These are phyloP conservation scores for Drosophila flavopinicola DNA, from an alignment of 2,888 invertebrate genomes.

Conservation along the genomic window DNA sequence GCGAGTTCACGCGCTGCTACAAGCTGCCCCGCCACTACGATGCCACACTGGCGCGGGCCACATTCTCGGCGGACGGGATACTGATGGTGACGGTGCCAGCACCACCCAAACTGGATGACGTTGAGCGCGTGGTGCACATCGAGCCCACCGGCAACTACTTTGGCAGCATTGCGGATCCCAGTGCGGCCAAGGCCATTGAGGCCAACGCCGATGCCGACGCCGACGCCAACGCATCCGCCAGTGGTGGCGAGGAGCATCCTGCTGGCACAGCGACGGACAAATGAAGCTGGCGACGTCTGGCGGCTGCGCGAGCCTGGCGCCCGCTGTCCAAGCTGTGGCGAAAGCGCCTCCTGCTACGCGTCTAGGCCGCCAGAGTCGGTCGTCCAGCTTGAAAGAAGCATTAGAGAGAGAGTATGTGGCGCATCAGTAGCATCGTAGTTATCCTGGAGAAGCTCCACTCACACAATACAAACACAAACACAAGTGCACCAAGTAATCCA, in stretches of 20 bases:
- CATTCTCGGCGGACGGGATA: constrained; percentile 82
- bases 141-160: constrained; percentile 79
- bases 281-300: constrained; percentile 76
- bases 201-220: too few relatives aligned
- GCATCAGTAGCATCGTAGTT: constrained; percentile 6
- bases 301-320: constrained; percentile 63
- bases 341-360: constrained; percentile 46
- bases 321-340: constrained; percentile 43
- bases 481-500: constrained; percentile 31
- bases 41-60: constrained; percentile 79
- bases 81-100: constrained; percentile 82
- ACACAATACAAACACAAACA: constrained; percentile 1
- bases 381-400: constrained; percentile 50
- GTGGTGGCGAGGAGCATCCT: constrained; percentile 64
- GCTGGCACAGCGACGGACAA: constrained; percentile 71
- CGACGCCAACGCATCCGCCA: constrained; percentile 23
- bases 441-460: constrained; percentile 23
- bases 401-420: constrained; percentile 7
- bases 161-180: constrained; percentile 73
- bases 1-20: constrained; percentile 80
- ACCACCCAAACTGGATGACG: constrained; percentile 80
- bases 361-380: constrained; percentile 71
- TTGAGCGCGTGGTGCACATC: constrained; percentile 80
- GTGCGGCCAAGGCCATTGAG: constrained; percentile 67
- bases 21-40: constrained; percentile 82